phyloP scores from a whole-genome alignment of 30 jellyfish, hydroid and myxozoan genomes.

The Hydra vulgaris region DNA sequence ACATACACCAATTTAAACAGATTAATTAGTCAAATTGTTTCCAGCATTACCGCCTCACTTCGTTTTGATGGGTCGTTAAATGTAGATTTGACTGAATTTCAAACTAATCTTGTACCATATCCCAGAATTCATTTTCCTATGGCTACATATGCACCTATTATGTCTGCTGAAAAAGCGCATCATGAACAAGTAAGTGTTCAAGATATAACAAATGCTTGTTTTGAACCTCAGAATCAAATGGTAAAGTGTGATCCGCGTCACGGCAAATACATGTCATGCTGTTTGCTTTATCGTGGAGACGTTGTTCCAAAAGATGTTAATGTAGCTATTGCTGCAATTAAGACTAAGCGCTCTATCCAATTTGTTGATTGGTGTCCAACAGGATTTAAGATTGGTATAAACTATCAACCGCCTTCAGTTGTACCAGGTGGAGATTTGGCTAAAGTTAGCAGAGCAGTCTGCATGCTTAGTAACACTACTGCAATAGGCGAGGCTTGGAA shows the following conservation, averaged over 20 bases:
- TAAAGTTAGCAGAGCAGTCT: slow-evolving; percentile 67
- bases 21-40: slow-evolving; percentile 74
- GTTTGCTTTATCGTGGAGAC: slow-evolving; percentile 84
- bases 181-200: slow-evolving; percentile 62
- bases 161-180: slow-evolving; percentile 79
- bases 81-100: slow-evolving; percentile 90
- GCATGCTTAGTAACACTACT: slow-evolving; percentile 89
- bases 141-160: slow-evolving; percentile 86
- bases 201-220: slow-evolving; percentile 75
- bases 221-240: slow-evolving; percentile 90
- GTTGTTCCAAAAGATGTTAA: slow-evolving; percentile 91
- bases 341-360: slow-evolving; percentile 57
- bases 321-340: slow-evolving; percentile 70
- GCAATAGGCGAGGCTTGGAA: slow-evolving; percentile 95
- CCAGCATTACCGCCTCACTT: slow-evolving; percentile 83
- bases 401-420: slow-evolving; percentile 76
- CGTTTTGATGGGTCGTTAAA: slow-evolving; percentile 88
- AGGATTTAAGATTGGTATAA: slow-evolving; percentile 79
- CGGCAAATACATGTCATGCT: slow-evolving; percentile 95
- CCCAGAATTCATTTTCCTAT: slow-evolving; percentile 94
- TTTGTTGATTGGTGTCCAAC: slow-evolving; percentile 91
- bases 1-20: slow-evolving; percentile 70
- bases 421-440: slow-evolving; percentile 91
- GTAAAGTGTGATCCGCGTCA: slow-evolving; percentile 89
- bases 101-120: slow-evolving; percentile 91